These are phyloP conservation scores for Phrynocephalus forsythii DNA, from an alignment of 2,797 vertebrate genomes.

Conservation along the genomic window DNA sequence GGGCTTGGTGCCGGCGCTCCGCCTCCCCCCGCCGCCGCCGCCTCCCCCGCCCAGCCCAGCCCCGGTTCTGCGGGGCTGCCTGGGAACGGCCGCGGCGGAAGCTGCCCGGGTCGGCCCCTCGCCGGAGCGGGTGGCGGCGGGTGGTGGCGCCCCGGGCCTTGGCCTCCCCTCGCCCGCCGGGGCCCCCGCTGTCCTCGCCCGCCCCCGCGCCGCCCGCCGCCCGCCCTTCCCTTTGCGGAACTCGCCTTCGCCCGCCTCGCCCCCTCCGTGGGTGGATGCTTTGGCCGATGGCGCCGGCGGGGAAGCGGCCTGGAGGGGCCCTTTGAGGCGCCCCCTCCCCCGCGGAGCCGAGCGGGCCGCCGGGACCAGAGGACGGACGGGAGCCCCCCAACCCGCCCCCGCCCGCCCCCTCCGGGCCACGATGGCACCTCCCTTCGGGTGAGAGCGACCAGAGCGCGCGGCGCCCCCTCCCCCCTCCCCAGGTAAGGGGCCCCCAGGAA, in stretches of 20 bases:
- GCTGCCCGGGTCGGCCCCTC: neutral
- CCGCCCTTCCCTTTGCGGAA: conserved; percentile 55
- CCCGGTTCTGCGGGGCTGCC: conserved; percentile 37
- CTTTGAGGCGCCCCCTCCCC: neutral
- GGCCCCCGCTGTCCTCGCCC: neutral
- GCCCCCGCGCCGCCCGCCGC: conserved; percentile 1
- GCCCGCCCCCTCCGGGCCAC: neutral
- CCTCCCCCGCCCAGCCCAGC: neutral
- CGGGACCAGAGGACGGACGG: too few relatives aligned
- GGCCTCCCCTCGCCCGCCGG: conserved; percentile 37
- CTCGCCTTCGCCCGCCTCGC: conserved; percentile 24
- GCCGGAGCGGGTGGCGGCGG: too few relatives aligned
- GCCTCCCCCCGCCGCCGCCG: neutral
- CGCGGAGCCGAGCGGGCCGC: too few relatives aligned
- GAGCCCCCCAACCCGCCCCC: neutral
- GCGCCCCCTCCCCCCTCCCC: neutral
- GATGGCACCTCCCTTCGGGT: conserved; percentile 27
- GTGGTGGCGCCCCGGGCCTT: conserved; percentile 4
- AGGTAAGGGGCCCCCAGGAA: neutral
- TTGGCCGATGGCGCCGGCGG: conserved; percentile 9
- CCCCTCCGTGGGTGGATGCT: conserved; percentile 13
- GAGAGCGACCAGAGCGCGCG: neutral
- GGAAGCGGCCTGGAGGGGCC: conserved; percentile 44
- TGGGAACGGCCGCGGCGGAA: neutral
- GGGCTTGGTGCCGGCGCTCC: conserved; percentile 18